Base-by-base conservation (phyloP, 1,140 invertebrate species). In the Whitmania pigra region DNA sequence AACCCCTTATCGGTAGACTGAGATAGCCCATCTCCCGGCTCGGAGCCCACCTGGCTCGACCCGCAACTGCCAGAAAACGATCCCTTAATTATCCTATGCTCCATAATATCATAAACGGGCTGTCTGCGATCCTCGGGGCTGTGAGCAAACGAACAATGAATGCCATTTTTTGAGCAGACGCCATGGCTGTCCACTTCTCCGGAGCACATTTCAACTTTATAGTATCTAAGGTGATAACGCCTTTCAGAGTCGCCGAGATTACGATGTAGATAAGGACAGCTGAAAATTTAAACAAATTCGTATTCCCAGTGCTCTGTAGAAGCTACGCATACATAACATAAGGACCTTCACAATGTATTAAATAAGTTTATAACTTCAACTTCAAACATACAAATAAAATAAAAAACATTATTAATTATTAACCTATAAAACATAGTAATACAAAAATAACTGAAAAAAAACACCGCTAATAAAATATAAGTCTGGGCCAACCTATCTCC, bases 201-300 rank as follows among this genome's bases (percentile, higher is more conserved):
- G 2, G 97, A 93, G 84, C 95, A 99, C 87, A 96, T 95, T 77
- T 93, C 95, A 29, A 94, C 97, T 83, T 98, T 98, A 83, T 97
- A 98, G 84, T 99, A 97, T 74, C 94, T 87, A 74, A 97, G 85
- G 83, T 98, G 95, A 84, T 98, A 99, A 75, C 94, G 87, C 70
- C 94, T 86, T 81, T 99, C 95, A 69, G 94, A 97, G 83, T 99
- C 95, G 53, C 95, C 94, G 53, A 94, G 94, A 31, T 94, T 97
- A 76, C 94, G 88, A 84, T 99, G 95, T 71, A 98, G 84, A 83
- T 89, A 95, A 43, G 91, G 89, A 78, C 95, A 98, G 71, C 94
- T 97, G 82, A 69, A 66, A 66, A 22, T 60, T 53, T 29, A 22
- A 68, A 43, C n/a, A 27, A 31, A 43, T 68, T 5, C 5, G 20